Evolutionary conservation across 2,113 vertebrate genomes (phyloP).

Genomic region (Noctilio leporinus): DNA sequence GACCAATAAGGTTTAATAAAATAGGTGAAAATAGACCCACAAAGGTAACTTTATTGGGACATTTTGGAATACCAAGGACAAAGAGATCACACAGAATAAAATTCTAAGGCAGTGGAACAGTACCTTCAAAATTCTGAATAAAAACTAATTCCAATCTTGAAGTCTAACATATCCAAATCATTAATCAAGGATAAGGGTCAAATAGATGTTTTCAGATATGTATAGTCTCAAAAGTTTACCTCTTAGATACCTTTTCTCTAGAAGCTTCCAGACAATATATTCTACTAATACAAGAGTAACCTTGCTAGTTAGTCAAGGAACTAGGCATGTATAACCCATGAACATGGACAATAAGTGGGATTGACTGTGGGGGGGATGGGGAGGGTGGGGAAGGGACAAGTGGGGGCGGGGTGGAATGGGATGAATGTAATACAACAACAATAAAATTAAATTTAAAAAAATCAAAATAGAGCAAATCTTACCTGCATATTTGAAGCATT

Average conservation of each 20-base stretch:
- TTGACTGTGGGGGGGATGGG: too few species aligned
- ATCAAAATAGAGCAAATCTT: too few species aligned
- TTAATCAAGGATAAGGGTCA: neutral
- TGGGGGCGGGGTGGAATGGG: too few species aligned
- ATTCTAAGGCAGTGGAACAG: neutral
- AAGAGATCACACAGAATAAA: neutral
- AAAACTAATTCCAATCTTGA: neutral
- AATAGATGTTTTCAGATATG: neutral
- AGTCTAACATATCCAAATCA: neutral
- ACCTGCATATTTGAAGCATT: neutral
- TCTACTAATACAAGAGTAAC: neutral
- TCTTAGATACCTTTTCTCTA: neutral
- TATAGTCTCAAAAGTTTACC: neutral
- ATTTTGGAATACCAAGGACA: neutral
- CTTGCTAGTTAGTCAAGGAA: too few species aligned
- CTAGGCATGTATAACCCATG: too few species aligned
- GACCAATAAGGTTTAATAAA: neutral
- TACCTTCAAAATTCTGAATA: neutral
- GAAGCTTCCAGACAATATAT: neutral
- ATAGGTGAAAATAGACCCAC: neutral
- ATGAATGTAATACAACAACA: too few species aligned
- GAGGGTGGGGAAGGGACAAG: too few species aligned
- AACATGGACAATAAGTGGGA: too few species aligned
- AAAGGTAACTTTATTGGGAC: neutral
- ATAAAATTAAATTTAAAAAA: too few species aligned